These are phyloP conservation scores for Casuarius casuarius DNA, from an alignment of 2,113 vertebrate genomes.

Conservation along the genomic window DNA sequence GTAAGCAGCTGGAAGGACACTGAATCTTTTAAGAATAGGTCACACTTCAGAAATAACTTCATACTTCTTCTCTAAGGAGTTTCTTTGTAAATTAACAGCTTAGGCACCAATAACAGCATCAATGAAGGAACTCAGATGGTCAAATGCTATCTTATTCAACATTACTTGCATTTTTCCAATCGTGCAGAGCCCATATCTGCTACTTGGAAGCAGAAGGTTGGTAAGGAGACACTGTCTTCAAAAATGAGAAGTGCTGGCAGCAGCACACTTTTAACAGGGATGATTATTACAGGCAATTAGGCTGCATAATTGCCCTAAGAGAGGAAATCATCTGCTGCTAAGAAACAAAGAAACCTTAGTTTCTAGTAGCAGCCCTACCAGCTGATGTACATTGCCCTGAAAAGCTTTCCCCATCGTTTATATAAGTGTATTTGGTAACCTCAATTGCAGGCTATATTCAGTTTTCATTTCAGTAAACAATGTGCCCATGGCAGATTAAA, in stretches of 20 bases:
- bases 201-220: background rate
- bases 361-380: constrained; percentile 23
- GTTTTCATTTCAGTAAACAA: background rate
- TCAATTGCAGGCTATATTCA: background rate
- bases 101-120: background rate
- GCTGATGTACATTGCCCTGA: background rate
- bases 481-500: background rate
- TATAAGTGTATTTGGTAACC: background rate
- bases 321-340: constrained; percentile 60
- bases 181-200: background rate
- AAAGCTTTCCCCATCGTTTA: background rate
- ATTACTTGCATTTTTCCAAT: background rate
- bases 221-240: background rate
- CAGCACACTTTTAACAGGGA: constrained; percentile 16
- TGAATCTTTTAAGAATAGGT: background rate
- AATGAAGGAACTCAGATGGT: background rate
- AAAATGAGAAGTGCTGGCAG: background rate
- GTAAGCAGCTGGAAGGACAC: background rate
- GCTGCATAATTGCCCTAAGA: constrained; percentile 39
- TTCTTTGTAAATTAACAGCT: background rate
- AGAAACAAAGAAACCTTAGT: constrained; percentile 63
- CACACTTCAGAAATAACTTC: background rate
- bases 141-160: background rate
- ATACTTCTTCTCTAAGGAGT: rapidly evolving
- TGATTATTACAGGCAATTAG: constrained; percentile 64